Percentiles rank a stretch among this genome's conserved stretches.
These are phyloP conservation scores for Thymelicus acteon DNA, from an alignment of 2,888 invertebrate genomes.

Conservation along the genomic window DNA sequence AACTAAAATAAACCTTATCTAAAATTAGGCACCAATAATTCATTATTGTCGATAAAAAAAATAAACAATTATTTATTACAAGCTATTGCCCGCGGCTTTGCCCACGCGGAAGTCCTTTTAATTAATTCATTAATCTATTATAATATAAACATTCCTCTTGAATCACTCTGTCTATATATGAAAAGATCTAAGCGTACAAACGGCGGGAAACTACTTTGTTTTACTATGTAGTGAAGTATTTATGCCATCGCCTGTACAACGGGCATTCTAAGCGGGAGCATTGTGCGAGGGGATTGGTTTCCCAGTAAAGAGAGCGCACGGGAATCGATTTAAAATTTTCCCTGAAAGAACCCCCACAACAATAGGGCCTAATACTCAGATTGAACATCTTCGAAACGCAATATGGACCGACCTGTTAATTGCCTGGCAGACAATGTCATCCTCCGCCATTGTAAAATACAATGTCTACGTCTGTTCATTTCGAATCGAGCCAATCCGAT, in stretches of 20 bases:
- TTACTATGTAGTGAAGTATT: constrained; percentile 11
- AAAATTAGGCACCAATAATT: too few relatives aligned
- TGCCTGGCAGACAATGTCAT: constrained; percentile 31
- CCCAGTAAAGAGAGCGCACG: constrained; percentile 69
- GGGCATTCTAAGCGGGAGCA: constrained; percentile 73
- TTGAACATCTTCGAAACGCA: constrained; percentile 60
- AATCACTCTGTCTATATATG: too few relatives aligned
- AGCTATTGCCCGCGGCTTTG: too few relatives aligned
- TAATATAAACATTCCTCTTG: too few relatives aligned
- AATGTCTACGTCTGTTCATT: constrained; percentile 30
- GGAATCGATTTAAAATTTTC: constrained; percentile 82
- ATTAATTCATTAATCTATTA: too few relatives aligned
- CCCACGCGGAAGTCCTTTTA: too few relatives aligned
- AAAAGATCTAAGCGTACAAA: too few relatives aligned
- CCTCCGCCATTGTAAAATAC: constrained; percentile 23
- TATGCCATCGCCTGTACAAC: constrained; percentile 37
- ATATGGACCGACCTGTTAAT: constrained; percentile 39
- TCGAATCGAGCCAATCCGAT: constrained; percentile 34
- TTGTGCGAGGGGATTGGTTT: constrained; percentile 80
- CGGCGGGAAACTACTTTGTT: too few relatives aligned
- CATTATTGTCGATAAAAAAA: too few relatives aligned
- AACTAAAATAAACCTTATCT: too few relatives aligned
- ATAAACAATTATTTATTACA: too few relatives aligned
- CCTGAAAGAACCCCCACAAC: constrained; percentile 72
- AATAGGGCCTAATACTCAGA: constrained; percentile 73